These are phyloP conservation scores for Indicator indicator DNA, from an alignment of 2,113 vertebrate species.

Conservation along the genomic window DNA sequence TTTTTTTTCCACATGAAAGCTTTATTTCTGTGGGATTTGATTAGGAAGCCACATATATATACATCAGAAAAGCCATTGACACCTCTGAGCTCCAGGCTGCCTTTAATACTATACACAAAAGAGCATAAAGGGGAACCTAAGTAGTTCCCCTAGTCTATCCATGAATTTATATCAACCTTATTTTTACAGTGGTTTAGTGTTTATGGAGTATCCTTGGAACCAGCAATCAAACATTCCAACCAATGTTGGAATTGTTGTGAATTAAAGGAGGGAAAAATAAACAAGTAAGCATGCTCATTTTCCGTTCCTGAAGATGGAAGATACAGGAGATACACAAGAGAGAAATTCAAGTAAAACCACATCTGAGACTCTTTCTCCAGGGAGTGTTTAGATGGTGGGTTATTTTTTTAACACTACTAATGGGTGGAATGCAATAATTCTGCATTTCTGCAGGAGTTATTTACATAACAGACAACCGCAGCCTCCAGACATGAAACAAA, in stretches of 20 bases:
- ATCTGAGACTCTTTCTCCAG: slow-evolving; percentile 13
- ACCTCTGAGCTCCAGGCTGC: neutral
- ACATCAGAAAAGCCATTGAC: neutral
- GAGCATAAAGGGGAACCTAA: neutral
- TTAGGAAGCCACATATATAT: neutral
- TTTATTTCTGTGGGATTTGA: neutral
- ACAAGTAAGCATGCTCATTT: neutral
- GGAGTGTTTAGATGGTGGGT: slow-evolving; percentile 20
- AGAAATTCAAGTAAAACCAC: slow-evolving; percentile 27
- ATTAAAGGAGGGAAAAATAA: neutral
- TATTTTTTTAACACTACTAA: slow-evolving; percentile 50
- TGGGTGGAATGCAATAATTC: neutral
- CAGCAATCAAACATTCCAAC: neutral
- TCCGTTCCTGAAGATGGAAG: neutral
- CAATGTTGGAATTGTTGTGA: neutral
- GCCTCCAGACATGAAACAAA: neutral
- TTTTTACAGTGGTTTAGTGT: neutral
- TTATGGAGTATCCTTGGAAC: neutral
- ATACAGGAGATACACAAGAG: neutral
- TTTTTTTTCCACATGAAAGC: neutral
- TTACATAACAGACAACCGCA: neutral
- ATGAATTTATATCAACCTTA: neutral
- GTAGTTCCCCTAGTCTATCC: neutral
- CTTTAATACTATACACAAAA: neutral
- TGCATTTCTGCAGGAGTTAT: neutral